Conservation (phyloP, 2,113 vertebrate species). For the Progne subis region DNA sequence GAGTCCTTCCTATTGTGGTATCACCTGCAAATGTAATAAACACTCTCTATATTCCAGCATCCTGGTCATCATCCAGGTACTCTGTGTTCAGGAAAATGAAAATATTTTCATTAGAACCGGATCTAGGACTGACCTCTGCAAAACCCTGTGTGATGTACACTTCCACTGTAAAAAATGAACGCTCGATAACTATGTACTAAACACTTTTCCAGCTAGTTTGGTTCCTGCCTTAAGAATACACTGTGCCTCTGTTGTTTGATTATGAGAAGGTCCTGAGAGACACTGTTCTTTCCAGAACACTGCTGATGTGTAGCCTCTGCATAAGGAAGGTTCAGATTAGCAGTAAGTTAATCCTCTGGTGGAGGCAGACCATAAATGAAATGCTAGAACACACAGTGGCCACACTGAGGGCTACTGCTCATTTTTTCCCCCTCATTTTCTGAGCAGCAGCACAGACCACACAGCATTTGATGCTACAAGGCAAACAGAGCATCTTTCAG, state of each 20-base stretch:
- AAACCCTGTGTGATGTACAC: not conserved
- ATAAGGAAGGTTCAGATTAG: not conserved
- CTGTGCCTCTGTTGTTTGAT: not conserved
- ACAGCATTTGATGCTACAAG: not conserved
- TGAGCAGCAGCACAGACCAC: conserved; percentile 13
- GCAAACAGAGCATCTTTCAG: conserved; percentile 54
- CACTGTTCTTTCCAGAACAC: not conserved
- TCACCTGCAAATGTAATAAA: conserved; percentile 51
- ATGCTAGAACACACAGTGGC: not conserved
- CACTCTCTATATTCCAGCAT: conserved; percentile 23
- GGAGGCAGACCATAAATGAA: conserved; percentile 23
- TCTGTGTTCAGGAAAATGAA: conserved; percentile 12
- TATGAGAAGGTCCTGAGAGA: not conserved
- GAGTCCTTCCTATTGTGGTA: not conserved
- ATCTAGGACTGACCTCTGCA: conserved; percentile 26
- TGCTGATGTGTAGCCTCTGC: not conserved
- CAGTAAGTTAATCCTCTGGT: conserved; percentile 31
- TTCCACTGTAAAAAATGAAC: conserved; percentile 26
- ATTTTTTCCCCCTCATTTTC: not conserved
- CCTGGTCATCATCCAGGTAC: conserved; percentile 43
- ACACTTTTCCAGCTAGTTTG: conserved; percentile 8
- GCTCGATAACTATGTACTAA: not conserved
- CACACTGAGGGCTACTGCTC: conserved; percentile 10
- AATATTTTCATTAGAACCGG: conserved; percentile 7
- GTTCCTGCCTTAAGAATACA: not conserved